Conservation (phyloP, 2,888 invertebrate genomes). For the Nowickia ferox region DNA sequence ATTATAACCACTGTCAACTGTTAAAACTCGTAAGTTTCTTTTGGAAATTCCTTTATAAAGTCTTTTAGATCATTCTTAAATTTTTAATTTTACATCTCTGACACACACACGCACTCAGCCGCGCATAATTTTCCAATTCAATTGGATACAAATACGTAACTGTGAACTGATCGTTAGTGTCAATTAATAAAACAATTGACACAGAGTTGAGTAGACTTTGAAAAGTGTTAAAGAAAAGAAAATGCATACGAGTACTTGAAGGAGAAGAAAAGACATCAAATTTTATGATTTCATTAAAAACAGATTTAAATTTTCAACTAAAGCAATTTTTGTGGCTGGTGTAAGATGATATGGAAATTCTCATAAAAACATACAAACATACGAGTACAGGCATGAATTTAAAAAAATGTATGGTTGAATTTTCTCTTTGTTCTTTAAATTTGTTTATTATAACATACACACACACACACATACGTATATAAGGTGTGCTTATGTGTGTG, state of each 20-base stretch:
- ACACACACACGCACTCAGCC: background rate
- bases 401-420: background rate
- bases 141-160: slow-evolving; percentile 54
- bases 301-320: slow-evolving; percentile 10
- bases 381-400: background rate
- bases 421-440: slow-evolving; percentile 57
- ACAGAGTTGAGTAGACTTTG: slow-evolving; percentile 14
- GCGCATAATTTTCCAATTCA: slow-evolving; percentile 1
- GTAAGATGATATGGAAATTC: slow-evolving; percentile 45
- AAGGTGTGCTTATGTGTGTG: background rate
- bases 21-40: too few relatives aligned
- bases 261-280: slow-evolving; percentile 83
- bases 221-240: background rate
- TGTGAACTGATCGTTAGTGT: slow-evolving; percentile 75
- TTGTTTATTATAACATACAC: slow-evolving; percentile 65
- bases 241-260: slow-evolving; percentile 68
- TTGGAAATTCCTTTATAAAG: too few relatives aligned
- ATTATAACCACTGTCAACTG: too few relatives aligned
- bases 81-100: background rate
- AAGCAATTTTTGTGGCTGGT: slow-evolving; percentile 11
- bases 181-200: slow-evolving; percentile 74
- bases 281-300: slow-evolving; percentile 80
- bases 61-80: too few relatives aligned
- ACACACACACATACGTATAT: too few relatives aligned
- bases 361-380: slow-evolving; percentile 13